Percentiles rank a stretch among this genome's conserved stretches.
Conservation (phyloP, 2,113 vertebrate genomes). For the Neolamprologus tretocephalus region DNA sequence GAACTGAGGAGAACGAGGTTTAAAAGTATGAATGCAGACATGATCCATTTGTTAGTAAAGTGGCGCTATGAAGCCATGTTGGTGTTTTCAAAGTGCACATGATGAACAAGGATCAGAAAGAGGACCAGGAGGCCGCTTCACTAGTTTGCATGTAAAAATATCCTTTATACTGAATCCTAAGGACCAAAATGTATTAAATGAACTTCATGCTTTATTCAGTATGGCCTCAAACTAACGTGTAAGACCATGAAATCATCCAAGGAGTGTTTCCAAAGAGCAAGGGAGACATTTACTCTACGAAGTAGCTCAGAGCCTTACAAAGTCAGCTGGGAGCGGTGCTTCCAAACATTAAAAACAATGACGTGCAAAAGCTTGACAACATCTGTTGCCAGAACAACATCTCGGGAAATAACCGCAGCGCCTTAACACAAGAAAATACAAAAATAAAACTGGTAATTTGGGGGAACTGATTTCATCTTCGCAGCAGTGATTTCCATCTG, state of each 20-base stretch:
- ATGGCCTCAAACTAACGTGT: neutral
- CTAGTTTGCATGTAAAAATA: neutral
- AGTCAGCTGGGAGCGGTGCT: neutral
- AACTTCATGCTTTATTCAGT: accelerated
- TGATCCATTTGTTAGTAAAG: neutral
- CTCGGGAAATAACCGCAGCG: neutral
- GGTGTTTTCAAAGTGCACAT: neutral
- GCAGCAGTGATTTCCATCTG: neutral
- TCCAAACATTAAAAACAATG: neutral
- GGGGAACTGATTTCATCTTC: neutral
- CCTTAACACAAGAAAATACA: neutral
- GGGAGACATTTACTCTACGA: neutral
- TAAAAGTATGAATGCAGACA: neutral
- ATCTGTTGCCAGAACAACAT: neutral
- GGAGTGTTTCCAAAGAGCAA: neutral
- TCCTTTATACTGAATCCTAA: accelerated
- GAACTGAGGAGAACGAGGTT: neutral
- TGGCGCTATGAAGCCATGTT: neutral
- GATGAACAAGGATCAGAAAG: neutral
- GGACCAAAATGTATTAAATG: neutral
- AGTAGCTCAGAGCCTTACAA: neutral
- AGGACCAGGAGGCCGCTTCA: neutral
- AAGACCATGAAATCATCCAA: accelerated
- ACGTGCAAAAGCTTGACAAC: neutral
- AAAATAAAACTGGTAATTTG: neutral